Evolutionary conservation across 1,140 invertebrate genomes (phyloP).

Genomic region (Oreohelix idahoensis): DNA sequence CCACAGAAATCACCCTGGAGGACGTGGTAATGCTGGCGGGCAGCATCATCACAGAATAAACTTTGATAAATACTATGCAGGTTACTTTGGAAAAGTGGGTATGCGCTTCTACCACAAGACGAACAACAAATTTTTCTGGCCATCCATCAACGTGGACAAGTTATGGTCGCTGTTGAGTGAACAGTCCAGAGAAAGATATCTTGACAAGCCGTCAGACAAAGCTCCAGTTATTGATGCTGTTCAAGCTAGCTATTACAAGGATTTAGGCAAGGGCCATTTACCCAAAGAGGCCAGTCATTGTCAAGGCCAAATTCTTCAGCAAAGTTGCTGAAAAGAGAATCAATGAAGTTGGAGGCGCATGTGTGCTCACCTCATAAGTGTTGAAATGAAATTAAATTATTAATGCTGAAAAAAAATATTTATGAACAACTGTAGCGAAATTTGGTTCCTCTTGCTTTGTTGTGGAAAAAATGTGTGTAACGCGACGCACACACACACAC

Average conservation of each 20-base stretch:
- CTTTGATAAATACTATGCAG: constrained; percentile 99
- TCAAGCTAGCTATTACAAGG: constrained; percentile 96
- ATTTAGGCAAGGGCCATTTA: constrained; percentile 95
- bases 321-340: constrained; percentile 85
- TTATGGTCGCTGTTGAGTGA: constrained; percentile 80
- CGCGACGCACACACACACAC: too few relatives aligned
- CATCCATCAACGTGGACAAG: constrained; percentile 92
- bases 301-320: constrained; percentile 98
- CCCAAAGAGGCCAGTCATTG: constrained; percentile 98
- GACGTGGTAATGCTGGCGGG: constrained; percentile 99
- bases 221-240: constrained; percentile 98
- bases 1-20: constrained; percentile 99
- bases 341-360: constrained; percentile 86
- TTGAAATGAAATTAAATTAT: too few relatives aligned
- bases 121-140: constrained; percentile 91
- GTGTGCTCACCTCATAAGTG: constrained; percentile 77
- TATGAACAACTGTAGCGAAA: too few relatives aligned
- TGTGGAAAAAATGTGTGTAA: too few relatives aligned
- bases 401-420: too few relatives aligned
- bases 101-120: constrained; percentile 98
- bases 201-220: constrained; percentile 84
- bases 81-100: constrained; percentile 99
- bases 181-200: constrained; percentile 88
- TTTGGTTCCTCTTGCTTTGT: too few relatives aligned
- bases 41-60: constrained; percentile 99